These are phyloP conservation scores for Rhaphigaster nebulosa DNA, from an alignment of 2,888 invertebrate genomes.

Conservation along the genomic window DNA sequence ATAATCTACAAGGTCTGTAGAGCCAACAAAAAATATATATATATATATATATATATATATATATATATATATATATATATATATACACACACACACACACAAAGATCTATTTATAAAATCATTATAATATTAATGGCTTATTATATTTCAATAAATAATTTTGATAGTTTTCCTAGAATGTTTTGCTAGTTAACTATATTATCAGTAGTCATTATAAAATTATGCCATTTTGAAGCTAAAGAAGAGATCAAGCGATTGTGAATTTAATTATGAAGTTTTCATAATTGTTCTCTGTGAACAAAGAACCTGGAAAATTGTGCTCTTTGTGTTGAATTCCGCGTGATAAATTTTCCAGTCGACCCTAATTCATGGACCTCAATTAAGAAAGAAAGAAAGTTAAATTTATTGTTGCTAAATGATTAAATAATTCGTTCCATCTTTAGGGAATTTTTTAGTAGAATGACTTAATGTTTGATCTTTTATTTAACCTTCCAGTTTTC, in stretches of 20 bases:
- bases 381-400: constrained; percentile 3
- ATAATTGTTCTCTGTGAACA: neutral
- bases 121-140: no score
- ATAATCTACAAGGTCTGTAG: no score
- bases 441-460: neutral
- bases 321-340: neutral
- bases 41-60: no score
- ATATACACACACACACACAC: no score
- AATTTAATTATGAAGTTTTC: neutral
- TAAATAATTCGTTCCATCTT: neutral
- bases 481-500: no score
- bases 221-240: neutral
- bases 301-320: neutral
- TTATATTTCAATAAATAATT: no score
- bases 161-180: no score
- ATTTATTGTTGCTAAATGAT: neutral
- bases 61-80: no score
- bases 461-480: neutral
- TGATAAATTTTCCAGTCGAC: neutral
- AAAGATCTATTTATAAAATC: no score
- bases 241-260: neutral
- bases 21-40: no score
- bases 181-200: no score
- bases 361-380: neutral
- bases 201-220: no score